These are phyloP conservation scores for Tanytarsus gracilentus DNA, from an alignment of 2,888 invertebrate genomes.

Conservation along the genomic window DNA sequence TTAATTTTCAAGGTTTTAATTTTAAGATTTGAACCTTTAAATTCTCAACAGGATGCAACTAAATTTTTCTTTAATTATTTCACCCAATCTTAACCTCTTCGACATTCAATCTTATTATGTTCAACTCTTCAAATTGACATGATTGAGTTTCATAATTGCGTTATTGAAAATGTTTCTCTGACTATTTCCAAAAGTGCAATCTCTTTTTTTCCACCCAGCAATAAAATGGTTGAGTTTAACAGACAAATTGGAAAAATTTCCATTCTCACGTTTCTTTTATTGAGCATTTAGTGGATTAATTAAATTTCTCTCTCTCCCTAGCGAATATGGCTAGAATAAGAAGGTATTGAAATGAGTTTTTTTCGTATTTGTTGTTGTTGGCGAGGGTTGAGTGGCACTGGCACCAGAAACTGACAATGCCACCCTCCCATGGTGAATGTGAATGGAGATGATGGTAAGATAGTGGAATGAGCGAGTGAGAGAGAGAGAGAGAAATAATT, in stretches of 20 bases:
- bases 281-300: slow-evolving; percentile 30
- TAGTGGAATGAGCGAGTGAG: background rate
- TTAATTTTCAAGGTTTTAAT: too few relatives aligned
- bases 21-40: too few relatives aligned
- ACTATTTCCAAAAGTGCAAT: background rate
- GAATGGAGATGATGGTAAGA: background rate
- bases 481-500: slow-evolving; percentile 5
- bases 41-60: too few relatives aligned
- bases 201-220: background rate
- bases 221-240: too few relatives aligned
- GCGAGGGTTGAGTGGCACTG: too few relatives aligned
- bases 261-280: slow-evolving; percentile 28
- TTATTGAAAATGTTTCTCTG: slow-evolving; percentile 13
- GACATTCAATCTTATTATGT: slow-evolving; percentile 3
- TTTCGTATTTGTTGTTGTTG: too few relatives aligned
- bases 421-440: background rate
- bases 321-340: too few relatives aligned
- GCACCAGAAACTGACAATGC: too few relatives aligned
- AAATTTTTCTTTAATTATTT: too few relatives aligned
- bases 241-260: background rate
- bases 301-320: too few relatives aligned
- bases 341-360: too few relatives aligned
- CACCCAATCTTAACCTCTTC: too few relatives aligned
- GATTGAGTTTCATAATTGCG: slow-evolving; percentile 18
- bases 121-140: slow-evolving; percentile 22